Evolutionary conservation across 2,888 invertebrate genomes (phyloP).

Genomic region (Ametastegia equiseti): DNA sequence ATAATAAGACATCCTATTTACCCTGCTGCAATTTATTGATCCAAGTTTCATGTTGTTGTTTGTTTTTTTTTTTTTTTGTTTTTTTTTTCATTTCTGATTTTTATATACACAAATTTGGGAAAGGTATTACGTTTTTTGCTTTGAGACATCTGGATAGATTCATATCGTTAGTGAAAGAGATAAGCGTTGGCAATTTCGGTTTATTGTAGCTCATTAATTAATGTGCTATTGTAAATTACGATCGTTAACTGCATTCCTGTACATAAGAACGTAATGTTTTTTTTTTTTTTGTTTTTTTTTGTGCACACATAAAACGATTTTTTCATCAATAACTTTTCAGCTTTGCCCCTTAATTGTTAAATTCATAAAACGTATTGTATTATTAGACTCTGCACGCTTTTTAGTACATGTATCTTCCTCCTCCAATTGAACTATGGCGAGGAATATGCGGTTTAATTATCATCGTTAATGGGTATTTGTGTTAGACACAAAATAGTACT

Average conservation of each 20-base stretch:
- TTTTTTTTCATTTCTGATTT: too few species aligned
- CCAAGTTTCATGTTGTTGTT: background rate
- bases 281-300: background rate
- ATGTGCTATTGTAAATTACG: background rate
- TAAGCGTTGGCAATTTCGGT: background rate
- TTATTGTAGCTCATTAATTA: background rate
- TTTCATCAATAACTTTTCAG: background rate
- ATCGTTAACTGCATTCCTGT: background rate
- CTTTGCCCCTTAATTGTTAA: background rate
- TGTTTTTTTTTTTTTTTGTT: conserved; percentile 38
- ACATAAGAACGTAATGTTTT: background rate
- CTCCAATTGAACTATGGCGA: background rate
- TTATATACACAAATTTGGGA: background rate
- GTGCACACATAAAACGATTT: background rate
- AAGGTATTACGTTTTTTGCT: background rate
- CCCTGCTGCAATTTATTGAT: conserved; percentile 43
- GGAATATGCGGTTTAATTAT: background rate
- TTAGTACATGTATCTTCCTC: background rate
- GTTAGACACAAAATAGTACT: conserved; percentile 35
- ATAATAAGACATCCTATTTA: conserved; percentile 33
- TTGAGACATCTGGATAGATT: background rate
- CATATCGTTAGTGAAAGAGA: background rate
- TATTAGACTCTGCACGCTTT: conserved; percentile 9
- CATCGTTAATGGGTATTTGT: conserved; percentile 8
- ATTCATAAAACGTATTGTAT: background rate